Conservation (phyloP, 2,797 vertebrate species). For the Schizopygopsis pylzovi region DNA sequence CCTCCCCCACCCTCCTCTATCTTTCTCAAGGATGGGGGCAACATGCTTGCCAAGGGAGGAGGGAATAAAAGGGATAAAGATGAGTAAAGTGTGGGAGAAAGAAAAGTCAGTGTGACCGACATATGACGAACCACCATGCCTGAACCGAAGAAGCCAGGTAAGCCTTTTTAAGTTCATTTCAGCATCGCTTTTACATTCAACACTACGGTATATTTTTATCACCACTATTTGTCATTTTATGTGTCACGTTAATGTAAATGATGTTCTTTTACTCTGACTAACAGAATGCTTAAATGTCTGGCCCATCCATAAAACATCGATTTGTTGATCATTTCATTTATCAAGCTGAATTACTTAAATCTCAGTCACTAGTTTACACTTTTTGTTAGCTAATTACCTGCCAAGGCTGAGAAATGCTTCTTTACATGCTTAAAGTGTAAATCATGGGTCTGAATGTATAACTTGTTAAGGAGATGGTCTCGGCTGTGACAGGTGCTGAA, state of each 20-base stretch:
- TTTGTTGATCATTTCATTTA: background rate
- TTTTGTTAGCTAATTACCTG: background rate
- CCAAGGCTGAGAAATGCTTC: background rate
- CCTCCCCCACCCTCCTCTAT: conserved; percentile 52
- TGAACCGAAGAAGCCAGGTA: conserved; percentile 79
- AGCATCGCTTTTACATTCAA: conserved; percentile 16
- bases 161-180: conserved; percentile 41
- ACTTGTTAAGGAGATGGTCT: background rate
- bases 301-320: background rate
- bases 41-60: conserved; percentile 37
- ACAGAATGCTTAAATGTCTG: background rate
- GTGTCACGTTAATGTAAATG: background rate
- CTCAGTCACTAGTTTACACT: background rate
- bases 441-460: conserved; percentile 2
- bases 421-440: background rate
- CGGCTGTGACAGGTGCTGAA: conserved; percentile 28
- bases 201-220: background rate
- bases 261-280: background rate
- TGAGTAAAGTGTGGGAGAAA: conserved; percentile 62
- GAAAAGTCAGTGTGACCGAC: conserved; percentile 64
- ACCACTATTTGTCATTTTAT: background rate
- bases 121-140: conserved; percentile 75
- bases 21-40: conserved; percentile 56
- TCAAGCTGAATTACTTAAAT: background rate
- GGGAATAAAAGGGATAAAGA: conserved; percentile 76